Evolutionary conservation across 2,113 vertebrate species (phyloP).

Genomic region (Xenus cinereus): DNA sequence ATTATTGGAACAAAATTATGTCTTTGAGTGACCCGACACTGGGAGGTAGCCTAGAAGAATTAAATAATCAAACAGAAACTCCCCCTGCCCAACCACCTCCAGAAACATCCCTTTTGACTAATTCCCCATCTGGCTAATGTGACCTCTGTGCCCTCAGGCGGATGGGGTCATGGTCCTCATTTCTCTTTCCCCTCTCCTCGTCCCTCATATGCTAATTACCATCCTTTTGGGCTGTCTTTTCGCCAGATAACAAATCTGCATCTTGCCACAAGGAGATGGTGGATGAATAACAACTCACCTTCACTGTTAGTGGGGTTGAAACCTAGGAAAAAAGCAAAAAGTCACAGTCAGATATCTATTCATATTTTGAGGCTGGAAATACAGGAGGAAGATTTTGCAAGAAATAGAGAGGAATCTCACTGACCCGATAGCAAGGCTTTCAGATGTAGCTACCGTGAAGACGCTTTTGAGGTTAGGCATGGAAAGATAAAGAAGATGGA

Average conservation of each 20-base stretch:
- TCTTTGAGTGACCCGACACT: neutral
- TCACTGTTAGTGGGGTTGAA: neutral
- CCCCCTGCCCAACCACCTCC: neutral
- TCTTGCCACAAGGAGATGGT: neutral
- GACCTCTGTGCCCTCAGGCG: neutral
- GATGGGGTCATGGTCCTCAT: neutral
- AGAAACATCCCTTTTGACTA: neutral
- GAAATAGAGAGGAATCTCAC: neutral
- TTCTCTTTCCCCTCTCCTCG: neutral
- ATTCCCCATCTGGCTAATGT: neutral
- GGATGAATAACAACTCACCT: neutral
- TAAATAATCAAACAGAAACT: neutral
- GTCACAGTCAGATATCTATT: neutral
- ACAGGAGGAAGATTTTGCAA: neutral
- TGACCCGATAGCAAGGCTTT: neutral
- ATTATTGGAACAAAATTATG: neutral
- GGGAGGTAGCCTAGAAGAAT: neutral
- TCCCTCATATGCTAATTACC: neutral
- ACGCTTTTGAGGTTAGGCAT: neutral
- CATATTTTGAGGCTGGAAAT: neutral
- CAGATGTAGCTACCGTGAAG: neutral
- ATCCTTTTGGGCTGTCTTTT: neutral
- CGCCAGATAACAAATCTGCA: neutral
- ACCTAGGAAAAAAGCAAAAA: neutral
- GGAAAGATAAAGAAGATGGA: neutral